Evolutionary conservation across 2,113 vertebrate species (phyloP), one percentile per base, ranked within the genome.

Genomic region (Trematomus loennbergii): DNA sequence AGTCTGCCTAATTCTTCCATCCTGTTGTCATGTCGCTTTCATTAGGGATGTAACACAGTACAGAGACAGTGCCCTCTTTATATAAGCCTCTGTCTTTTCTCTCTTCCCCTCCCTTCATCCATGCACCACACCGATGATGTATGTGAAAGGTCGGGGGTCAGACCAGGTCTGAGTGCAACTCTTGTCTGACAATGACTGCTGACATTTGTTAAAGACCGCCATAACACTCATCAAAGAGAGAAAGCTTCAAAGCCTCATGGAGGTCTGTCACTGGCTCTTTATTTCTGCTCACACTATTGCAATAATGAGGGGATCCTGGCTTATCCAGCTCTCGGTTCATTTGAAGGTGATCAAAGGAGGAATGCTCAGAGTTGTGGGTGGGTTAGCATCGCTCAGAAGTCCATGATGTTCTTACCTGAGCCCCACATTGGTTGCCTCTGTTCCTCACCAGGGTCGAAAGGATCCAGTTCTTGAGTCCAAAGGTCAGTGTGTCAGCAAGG

Each of bases 351-450:
- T 92, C 84, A 87, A 91, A 88, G 86, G 63, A 71, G 20, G 64
- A 75, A 75, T 78, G 75, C 61, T 75, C n/a, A 18, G 43, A 43
- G 57, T 53, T 81, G 45, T 57, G 63, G 50, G 57, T 43, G 69
- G 49, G 33, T 72, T 68, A n/a, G 43, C 63, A 57, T 53, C 62
- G 62, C 58, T 83, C 57, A 48, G 73, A 62, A 52, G 17, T 72
- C 55, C 36, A 29, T 61, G 62, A 58, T 72, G 57, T 49, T 64
- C 94, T 92, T 92, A 93, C 93, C 92, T 91, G 93, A 91, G 78
- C 90, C 58, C 92, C 93, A 94, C 94, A 93, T 93, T 53, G 61
- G 77, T 83, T 55, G n/a, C 76, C 52, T 76, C 71, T 75, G 72
- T 58, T 55, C 84, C 72, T 75, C 61, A 50, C 58, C 0, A 63